A percentile compares a stretch with the other conserved stretches of the same genome.
These are phyloP conservation scores for Myotis myotis DNA, from an alignment of 2,797 vertebrate species.

Conservation along the genomic window DNA sequence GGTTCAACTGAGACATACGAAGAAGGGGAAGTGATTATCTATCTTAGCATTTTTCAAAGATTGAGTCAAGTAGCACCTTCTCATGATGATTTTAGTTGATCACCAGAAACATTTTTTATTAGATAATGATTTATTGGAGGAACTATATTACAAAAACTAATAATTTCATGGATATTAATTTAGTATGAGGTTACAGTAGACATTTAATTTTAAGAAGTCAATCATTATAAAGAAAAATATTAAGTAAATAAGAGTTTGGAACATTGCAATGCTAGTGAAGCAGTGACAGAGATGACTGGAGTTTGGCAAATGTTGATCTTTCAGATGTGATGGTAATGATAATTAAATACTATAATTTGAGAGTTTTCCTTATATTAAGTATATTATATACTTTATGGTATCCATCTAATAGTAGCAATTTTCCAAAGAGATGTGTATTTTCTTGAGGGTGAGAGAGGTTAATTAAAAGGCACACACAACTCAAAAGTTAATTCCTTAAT, in stretches of 20 bases:
- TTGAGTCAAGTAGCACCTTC: slow-evolving; percentile 16
- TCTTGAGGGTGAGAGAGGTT: not conserved
- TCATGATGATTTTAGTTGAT: not conserved
- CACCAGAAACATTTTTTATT: slow-evolving; percentile 49
- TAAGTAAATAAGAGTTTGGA: slow-evolving; percentile 4
- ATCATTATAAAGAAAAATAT: not conserved
- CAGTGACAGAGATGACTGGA: not conserved
- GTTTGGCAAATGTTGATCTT: not conserved
- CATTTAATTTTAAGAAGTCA: slow-evolving; percentile 62
- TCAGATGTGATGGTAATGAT: not conserved
- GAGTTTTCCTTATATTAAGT: not conserved
- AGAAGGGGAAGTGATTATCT: slow-evolving; percentile 40
- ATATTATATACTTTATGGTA: not conserved
- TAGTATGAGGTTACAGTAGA: slow-evolving; percentile 40
- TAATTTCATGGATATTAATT: slow-evolving; percentile 54
- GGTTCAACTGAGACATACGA: slow-evolving; percentile 21
- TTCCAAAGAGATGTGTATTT: not conserved
- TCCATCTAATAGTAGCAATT: not conserved
- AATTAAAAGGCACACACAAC: not conserved
- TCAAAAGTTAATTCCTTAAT: not conserved
- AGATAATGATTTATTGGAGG: slow-evolving; percentile 54
- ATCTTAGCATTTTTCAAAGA: slow-evolving; percentile 22
- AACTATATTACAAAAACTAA: slow-evolving; percentile 38
- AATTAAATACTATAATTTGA: not conserved
- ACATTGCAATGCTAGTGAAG: not conserved